Conservation (phyloP, 2,888 invertebrate species). For the Catocala fraxini region DNA sequence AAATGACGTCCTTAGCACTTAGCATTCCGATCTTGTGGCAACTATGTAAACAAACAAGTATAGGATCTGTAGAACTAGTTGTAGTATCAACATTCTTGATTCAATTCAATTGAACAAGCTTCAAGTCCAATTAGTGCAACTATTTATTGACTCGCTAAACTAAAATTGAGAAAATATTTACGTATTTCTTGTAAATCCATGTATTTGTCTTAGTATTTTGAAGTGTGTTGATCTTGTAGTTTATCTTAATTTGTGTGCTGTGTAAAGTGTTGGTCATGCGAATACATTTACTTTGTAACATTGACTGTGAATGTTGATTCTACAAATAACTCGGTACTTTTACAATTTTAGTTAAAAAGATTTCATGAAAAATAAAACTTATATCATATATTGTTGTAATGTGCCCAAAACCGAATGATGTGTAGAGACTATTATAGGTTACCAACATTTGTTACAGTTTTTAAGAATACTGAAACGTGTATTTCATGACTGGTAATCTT, state of each 20-base stretch:
- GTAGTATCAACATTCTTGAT: conserved; percentile 15
- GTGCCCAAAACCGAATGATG: too few species aligned
- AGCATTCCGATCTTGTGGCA: background rate
- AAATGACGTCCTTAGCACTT: background rate
- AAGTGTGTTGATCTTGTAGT: background rate
- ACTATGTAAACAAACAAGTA: conserved; percentile 5
- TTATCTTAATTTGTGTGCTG: background rate
- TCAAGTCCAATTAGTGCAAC: conserved; percentile 13
- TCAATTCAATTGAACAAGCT: conserved; percentile 10
- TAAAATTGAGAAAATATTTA: conserved; percentile 14
- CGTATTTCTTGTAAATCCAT: background rate
- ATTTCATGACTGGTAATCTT: too few species aligned
- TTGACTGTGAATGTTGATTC: too few species aligned
- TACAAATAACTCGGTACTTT: too few species aligned
- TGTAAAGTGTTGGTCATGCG: too few species aligned
- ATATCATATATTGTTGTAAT: too few species aligned
- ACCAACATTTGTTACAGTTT: too few species aligned
- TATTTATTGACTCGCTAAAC: conserved; percentile 6
- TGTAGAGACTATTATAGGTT: too few species aligned
- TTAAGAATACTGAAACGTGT: too few species aligned
- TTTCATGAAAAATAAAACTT: too few species aligned
- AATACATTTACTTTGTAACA: too few species aligned
- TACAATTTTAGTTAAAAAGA: too few species aligned
- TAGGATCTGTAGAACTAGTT: background rate
- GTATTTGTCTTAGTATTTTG: conserved; percentile 1